Conservation (phyloP, 2,797 vertebrate genomes). For the Sebastes oblongus region DNA sequence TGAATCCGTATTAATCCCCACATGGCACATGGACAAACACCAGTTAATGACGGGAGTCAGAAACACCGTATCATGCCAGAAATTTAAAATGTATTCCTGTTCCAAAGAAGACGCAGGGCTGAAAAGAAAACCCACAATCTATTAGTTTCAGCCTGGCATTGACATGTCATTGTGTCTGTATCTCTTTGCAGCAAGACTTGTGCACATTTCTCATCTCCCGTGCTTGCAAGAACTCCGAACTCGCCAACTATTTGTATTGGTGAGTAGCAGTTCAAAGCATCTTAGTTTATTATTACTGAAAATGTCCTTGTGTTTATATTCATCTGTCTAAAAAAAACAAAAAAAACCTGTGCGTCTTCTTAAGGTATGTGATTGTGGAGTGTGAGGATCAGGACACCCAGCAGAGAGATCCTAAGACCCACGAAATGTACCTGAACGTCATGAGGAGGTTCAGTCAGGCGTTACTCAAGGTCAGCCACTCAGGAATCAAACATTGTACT, state of each 20-base stretch:
- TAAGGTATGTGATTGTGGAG: constrained; percentile 98
- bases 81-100: accelerated
- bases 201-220: constrained; percentile 98
- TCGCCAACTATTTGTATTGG: constrained; percentile 99
- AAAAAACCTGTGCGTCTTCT: not conserved
- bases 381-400: constrained; percentile 98
- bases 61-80: not conserved
- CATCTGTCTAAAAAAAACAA: not conserved
- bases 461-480: constrained; percentile 88
- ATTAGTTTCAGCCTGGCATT: not conserved
- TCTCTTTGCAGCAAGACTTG: constrained; percentile 89
- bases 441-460: constrained; percentile 98
- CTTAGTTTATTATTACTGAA: not conserved
- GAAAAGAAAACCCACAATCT: not conserved
- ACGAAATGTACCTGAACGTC: constrained; percentile 98
- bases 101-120: not conserved
- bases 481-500: not conserved
- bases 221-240: constrained; percentile 96
- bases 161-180: constrained; percentile 9
- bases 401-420: constrained; percentile 96
- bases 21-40: not conserved
- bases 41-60: not conserved
- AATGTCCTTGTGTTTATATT: not conserved
- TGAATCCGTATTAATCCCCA: not conserved
- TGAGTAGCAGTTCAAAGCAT: constrained; percentile 66